Conservation (phyloP, 2,888 invertebrate species). For the Leptinotarsa tumamoca region DNA sequence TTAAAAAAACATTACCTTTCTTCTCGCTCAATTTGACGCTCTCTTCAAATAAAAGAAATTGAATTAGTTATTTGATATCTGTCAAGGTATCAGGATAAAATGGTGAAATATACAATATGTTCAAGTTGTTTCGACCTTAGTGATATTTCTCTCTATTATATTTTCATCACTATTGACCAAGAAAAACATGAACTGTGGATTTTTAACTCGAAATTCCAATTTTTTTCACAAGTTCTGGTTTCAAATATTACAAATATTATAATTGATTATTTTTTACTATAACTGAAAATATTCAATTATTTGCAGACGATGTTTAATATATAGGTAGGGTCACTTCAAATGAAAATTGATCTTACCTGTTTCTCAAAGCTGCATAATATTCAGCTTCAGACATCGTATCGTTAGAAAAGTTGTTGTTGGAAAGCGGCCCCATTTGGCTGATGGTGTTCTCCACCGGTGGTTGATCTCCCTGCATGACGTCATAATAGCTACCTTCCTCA, state of each 20-base stretch:
- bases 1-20: slow-evolving; percentile 40
- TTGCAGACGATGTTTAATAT: too few relatives aligned
- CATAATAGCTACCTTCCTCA: slow-evolving; percentile 45
- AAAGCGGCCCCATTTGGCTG: slow-evolving; percentile 21
- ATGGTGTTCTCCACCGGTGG: slow-evolving; percentile 40
- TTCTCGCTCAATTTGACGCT: slow-evolving; percentile 38
- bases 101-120: neutral
- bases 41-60: slow-evolving; percentile 41
- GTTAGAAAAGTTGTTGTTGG: slow-evolving; percentile 1
- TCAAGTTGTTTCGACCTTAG: neutral
- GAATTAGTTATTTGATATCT: slow-evolving; percentile 10
- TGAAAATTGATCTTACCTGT: slow-evolving; percentile 34
- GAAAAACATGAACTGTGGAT: too few relatives aligned
- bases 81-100: too few relatives aligned
- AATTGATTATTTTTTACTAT: too few relatives aligned
- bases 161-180: too few relatives aligned
- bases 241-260: too few relatives aligned
- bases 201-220: too few relatives aligned
- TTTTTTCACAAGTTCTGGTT: too few relatives aligned
- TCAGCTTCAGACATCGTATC: slow-evolving; percentile 36
- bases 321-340: neutral
- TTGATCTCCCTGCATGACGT: slow-evolving; percentile 52
- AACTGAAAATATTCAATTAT: too few relatives aligned
- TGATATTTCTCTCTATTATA: too few relatives aligned
- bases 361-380: slow-evolving; percentile 39